phyloP scores from a whole-genome alignment of 2,113 vertebrate genomes.

The Delphinapterus leucas region DNA sequence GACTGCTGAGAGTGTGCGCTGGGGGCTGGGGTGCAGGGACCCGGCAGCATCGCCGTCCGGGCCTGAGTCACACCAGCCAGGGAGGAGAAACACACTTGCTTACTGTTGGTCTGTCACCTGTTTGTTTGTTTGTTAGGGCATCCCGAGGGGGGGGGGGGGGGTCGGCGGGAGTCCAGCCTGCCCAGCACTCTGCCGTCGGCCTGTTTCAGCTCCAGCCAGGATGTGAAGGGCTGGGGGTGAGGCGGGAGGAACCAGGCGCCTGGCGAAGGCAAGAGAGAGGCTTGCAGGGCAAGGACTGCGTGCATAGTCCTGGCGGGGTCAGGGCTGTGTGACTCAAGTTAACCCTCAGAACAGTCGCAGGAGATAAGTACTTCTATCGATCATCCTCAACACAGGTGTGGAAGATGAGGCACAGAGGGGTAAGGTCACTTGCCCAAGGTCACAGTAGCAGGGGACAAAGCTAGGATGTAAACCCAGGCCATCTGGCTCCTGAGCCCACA shows the following conservation, averaged over 20 bases:
- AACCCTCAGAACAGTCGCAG: neutral
- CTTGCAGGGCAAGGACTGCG: neutral
- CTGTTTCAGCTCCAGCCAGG: neutral
- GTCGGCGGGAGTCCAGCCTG: neutral
- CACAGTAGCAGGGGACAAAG: neutral
- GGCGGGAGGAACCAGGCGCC: neutral
- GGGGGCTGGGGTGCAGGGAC: neutral
- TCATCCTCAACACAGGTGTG: neutral
- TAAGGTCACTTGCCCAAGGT: neutral
- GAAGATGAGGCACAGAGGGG: neutral
- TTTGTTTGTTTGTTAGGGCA: too few species aligned
- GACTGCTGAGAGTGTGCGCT: neutral
- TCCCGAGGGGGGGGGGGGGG: too few species aligned
- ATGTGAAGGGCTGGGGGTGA: neutral
- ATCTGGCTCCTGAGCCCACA: neutral
- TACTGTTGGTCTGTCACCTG: too few species aligned
- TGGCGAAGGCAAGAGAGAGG: neutral
- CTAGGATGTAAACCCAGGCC: neutral
- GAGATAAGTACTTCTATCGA: rapidly evolving
- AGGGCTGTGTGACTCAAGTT: too few species aligned
- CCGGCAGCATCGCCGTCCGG: too few species aligned
- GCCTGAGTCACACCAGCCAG: neutral
- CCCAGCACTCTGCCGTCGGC: neutral
- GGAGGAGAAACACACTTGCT: too few species aligned
- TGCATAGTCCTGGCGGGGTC: neutral